phyloP scores from a whole-genome alignment of 2,113 vertebrate genomes.

The Podarcis raffonei region DNA sequence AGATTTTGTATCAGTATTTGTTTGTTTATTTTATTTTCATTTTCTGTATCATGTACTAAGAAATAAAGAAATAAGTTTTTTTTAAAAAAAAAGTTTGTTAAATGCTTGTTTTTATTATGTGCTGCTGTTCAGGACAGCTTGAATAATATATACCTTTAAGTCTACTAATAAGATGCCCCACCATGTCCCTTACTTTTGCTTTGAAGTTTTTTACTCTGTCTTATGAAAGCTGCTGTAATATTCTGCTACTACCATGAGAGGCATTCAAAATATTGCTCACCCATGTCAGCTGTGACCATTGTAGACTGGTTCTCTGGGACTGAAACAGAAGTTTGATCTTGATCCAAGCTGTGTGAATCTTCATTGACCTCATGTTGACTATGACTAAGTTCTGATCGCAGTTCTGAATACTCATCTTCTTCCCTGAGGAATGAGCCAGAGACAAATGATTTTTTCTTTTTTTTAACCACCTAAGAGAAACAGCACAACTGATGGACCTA shows the following conservation, averaged over 20 bases:
- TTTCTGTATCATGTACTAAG: too few species aligned
- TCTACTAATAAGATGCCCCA: not conserved
- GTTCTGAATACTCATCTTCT: slow-evolving; percentile 87
- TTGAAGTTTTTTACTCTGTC: not conserved
- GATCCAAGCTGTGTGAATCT: slow-evolving; percentile 83
- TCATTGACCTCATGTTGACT: slow-evolving; percentile 86
- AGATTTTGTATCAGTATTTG: too few species aligned
- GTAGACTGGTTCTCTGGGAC: slow-evolving; percentile 87
- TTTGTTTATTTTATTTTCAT: too few species aligned
- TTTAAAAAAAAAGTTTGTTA: not conserved
- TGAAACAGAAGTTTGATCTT: slow-evolving; percentile 83
- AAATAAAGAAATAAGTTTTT: not conserved
- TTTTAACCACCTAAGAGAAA: not conserved
- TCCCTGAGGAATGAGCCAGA: slow-evolving; percentile 74
- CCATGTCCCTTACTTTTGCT: not conserved
- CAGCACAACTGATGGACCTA: not conserved
- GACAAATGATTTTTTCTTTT: slow-evolving; percentile 19
- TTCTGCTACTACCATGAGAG: not conserved
- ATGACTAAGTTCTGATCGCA: slow-evolving; percentile 86
- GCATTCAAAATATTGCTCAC: slow-evolving; percentile 68
- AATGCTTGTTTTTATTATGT: not conserved
- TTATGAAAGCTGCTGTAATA: slow-evolving; percentile 3
- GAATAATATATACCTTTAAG: not conserved
- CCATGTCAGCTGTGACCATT: slow-evolving; percentile 85
- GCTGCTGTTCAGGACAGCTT: accelerated